phyloP scores from a whole-genome alignment of 2,888 invertebrate genomes.

The Graphium colonna region DNA sequence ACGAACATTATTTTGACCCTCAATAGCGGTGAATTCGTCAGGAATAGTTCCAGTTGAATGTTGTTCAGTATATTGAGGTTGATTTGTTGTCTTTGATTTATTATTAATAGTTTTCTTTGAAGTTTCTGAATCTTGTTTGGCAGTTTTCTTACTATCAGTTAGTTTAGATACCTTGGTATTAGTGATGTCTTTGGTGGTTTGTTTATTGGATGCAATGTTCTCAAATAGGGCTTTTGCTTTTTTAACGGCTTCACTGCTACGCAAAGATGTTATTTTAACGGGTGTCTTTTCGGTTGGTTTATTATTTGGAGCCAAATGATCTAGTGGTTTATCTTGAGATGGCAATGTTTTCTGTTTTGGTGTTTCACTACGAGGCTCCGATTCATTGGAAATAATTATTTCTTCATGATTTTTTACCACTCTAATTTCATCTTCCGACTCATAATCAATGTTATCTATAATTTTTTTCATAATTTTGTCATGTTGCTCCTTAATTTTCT shows the following conservation, averaged over 20 bases:
- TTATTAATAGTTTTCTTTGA: constrained; percentile 47
- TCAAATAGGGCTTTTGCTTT: constrained; percentile 87
- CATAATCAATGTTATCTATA: constrained; percentile 47
- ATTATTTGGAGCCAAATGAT: constrained; percentile 22
- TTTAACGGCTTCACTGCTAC: constrained; percentile 83
- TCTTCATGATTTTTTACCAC: constrained; percentile 28
- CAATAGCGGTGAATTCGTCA: constrained; percentile 36
- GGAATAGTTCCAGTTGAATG: constrained; percentile 30
- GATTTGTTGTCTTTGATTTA: constrained; percentile 36
- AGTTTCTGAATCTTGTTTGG: constrained; percentile 45
- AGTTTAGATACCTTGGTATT: constrained; percentile 57
- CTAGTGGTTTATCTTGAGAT: constrained; percentile 46
- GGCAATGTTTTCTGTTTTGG: constrained; percentile 47
- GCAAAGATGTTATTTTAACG: constrained; percentile 64
- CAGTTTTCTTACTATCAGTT: constrained; percentile 67
- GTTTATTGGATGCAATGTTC: constrained; percentile 75
- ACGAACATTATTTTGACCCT: constrained; percentile 34
- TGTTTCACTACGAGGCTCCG: constrained; percentile 31
- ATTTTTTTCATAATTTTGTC: constrained; percentile 66
- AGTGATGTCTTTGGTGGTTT: constrained; percentile 46
- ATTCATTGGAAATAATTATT: constrained; percentile 26
- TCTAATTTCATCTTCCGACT: constrained; percentile 34
- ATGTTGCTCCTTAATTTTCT: constrained; percentile 64
- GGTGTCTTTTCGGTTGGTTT: constrained; percentile 45
- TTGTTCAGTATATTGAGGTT: constrained; percentile 41